These are phyloP conservation scores for Nematolebias whitei DNA, from an alignment of 2,113 vertebrate species.

Conservation along the genomic window DNA sequence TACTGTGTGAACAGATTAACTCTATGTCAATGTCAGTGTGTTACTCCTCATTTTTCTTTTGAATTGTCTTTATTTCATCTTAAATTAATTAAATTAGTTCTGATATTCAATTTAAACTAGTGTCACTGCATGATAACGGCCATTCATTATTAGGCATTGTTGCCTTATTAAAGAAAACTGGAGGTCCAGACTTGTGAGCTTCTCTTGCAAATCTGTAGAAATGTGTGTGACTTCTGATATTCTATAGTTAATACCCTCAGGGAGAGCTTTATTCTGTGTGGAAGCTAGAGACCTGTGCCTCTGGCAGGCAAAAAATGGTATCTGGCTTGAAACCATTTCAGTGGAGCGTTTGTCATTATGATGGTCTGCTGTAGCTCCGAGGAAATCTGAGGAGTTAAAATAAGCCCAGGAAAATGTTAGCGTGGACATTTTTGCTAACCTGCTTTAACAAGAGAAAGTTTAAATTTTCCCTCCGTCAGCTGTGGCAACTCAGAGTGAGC, in stretches of 20 bases:
- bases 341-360: background rate
- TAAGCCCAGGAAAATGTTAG: slow-evolving; percentile 5
- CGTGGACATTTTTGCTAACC: background rate
- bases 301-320: slow-evolving; percentile 11
- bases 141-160: background rate
- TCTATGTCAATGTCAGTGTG: no score
- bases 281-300: slow-evolving; percentile 23
- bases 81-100: background rate
- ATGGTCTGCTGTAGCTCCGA: slow-evolving; percentile 2
- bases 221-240: slow-evolving; percentile 8
- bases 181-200: slow-evolving; percentile 15
- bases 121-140: slow-evolving; percentile 1
- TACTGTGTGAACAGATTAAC: no score
- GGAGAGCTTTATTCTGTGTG: slow-evolving; percentile 5
- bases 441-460: background rate
- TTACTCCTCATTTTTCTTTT: background rate
- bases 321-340: slow-evolving; percentile 38
- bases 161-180: slow-evolving; percentile 23
- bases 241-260: slow-evolving; percentile 19
- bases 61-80: slow-evolving; percentile 3
- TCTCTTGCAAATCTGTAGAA: slow-evolving; percentile 8
- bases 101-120: slow-evolving; percentile 2
- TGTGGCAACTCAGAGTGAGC: background rate
- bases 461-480: background rate
- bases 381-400: slow-evolving; percentile 10